Evolutionary conservation across 2,797 vertebrate genomes (phyloP).

Genomic region (Mus spretus): DNA sequence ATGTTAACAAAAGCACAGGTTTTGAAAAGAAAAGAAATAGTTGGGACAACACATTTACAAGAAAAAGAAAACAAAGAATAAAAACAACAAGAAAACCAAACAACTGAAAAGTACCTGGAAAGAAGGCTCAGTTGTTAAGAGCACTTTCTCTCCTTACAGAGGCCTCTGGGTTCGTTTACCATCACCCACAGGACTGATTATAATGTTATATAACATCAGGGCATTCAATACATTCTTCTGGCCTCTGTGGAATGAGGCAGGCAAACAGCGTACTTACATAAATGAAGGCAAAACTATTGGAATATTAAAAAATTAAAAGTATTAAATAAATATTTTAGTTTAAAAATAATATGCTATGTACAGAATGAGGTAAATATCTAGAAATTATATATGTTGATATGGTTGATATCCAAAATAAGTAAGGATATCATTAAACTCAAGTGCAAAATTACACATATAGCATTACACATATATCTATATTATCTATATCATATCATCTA

Average conservation of each 20-base stretch:
- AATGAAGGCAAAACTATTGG: neutral
- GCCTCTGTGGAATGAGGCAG: neutral
- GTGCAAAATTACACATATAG: neutral
- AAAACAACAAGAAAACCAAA: neutral
- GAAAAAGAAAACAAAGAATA: neutral
- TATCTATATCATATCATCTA: too few relatives aligned
- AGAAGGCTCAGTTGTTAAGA: neutral
- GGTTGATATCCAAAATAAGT: neutral
- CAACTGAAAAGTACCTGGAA: neutral
- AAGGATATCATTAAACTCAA: neutral
- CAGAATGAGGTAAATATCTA: neutral
- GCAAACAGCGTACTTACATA: neutral
- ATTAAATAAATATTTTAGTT: neutral
- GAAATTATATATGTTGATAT: neutral
- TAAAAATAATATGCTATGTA: neutral
- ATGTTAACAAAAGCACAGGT: neutral
- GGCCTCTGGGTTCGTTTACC: neutral
- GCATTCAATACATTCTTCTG: neutral
- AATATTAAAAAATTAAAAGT: neutral
- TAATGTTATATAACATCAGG: neutral
- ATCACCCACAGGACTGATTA: neutral
- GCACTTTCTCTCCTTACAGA: neutral
- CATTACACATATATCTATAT: too few relatives aligned
- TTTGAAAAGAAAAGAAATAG: neutral
- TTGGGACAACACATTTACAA: neutral